Conservation (phyloP, 2,797 vertebrate species). For the Buceros bicornis region DNA sequence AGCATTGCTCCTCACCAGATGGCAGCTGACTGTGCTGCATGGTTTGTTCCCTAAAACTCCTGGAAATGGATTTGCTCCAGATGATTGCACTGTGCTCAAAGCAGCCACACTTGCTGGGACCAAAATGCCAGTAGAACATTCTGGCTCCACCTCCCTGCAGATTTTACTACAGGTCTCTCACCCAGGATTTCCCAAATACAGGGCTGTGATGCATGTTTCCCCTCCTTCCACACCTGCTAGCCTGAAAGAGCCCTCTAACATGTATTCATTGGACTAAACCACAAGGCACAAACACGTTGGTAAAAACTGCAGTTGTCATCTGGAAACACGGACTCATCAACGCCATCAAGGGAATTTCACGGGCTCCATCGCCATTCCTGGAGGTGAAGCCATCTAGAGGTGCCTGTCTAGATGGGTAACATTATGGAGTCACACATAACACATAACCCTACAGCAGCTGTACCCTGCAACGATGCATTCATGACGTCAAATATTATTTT, state of each 20-base stretch:
- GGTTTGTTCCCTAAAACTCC: background rate
- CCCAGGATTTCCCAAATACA: background rate
- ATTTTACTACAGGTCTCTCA: background rate
- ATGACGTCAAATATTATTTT: background rate
- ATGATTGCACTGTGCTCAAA: background rate
- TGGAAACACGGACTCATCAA: background rate
- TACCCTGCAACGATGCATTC: background rate
- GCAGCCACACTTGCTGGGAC: background rate
- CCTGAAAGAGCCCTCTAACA: background rate
- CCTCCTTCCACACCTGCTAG: background rate
- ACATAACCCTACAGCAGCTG: background rate
- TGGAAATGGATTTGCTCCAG: background rate
- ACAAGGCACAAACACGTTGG: background rate
- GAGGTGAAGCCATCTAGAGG: background rate
- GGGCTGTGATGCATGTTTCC: accelerated
- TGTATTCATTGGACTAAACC: background rate
- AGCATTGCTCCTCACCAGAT: background rate
- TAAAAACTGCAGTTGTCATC: background rate
- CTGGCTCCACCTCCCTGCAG: background rate
- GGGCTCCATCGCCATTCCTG: background rate
- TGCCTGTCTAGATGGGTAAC: background rate
- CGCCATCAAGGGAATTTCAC: background rate
- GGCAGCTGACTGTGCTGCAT: accelerated
- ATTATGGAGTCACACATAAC: background rate
- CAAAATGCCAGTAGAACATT: background rate